Conservation (phyloP, 2,888 invertebrate genomes). For the Aricia artaxerxes region DNA sequence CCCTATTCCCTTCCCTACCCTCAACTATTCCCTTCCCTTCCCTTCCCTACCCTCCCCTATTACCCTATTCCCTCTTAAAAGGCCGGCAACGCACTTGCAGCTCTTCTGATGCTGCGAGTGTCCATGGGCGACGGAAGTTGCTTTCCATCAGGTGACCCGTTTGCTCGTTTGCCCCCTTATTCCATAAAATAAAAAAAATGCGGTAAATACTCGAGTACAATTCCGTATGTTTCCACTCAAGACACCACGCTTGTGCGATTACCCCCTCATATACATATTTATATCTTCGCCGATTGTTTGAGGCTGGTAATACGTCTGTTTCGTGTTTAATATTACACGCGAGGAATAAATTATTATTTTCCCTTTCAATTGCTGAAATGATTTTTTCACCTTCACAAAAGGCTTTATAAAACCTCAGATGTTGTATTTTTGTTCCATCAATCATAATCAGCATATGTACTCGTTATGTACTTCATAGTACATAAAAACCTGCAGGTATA, state of each 20-base stretch:
- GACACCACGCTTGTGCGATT: constrained; percentile 32
- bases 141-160: no score
- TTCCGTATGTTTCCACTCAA: constrained; percentile 32
- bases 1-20: no score
- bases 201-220: background rate
- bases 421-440: background rate
- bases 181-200: no score
- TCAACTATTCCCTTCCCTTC: no score
- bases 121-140: no score
- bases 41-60: no score
- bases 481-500: no score
- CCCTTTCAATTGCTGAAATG: constrained; percentile 1
- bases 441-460: background rate
- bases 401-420: background rate
- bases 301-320: constrained; percentile 13
- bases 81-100: no score
- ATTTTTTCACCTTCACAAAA: constrained; percentile 8
- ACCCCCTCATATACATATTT: constrained; percentile 22
- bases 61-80: no score
- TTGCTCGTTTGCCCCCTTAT: no score
- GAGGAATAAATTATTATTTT: constrained; percentile 6
- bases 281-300: constrained; percentile 31
- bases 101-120: no score
- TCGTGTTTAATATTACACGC: constrained; percentile 19
- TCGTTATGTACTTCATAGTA: no score